Conservation (phyloP, 2,113 vertebrate species). For the Ibidorhyncha struthersii region DNA sequence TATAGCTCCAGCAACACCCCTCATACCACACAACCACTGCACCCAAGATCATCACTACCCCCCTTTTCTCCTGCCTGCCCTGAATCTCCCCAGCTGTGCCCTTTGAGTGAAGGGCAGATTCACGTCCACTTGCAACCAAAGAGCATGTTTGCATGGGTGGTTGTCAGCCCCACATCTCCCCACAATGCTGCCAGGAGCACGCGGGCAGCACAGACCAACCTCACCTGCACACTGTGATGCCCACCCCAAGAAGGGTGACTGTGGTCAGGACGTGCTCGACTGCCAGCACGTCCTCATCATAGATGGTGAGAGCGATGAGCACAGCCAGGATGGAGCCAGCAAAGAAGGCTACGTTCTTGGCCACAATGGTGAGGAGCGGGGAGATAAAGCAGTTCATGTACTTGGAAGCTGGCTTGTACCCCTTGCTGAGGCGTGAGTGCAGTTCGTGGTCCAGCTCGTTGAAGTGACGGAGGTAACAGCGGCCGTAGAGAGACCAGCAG, state of each 20-base stretch:
- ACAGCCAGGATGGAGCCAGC: slow-evolving; percentile 96
- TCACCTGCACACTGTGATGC: slow-evolving; percentile 94
- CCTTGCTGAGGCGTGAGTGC: slow-evolving; percentile 94
- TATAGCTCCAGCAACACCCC: not conserved
- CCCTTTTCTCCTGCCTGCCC: not conserved
- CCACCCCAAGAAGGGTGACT: slow-evolving; percentile 93
- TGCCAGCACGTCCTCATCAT: slow-evolving; percentile 93
- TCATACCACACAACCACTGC: not conserved
- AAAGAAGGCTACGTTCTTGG: slow-evolving; percentile 97
- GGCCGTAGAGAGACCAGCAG: slow-evolving; percentile 97
- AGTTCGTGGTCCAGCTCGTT: slow-evolving; percentile 97
- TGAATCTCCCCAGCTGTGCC: not conserved
- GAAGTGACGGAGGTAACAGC: slow-evolving; percentile 96
- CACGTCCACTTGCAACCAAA: not conserved
- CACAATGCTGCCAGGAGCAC: not conserved
- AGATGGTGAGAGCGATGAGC: slow-evolving; percentile 96
- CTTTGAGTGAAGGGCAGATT: not conserved
- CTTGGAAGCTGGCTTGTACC: slow-evolving; percentile 96
- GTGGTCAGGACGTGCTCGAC: slow-evolving; percentile 96
- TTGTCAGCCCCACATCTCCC: not conserved
- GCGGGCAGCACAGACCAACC: not conserved
- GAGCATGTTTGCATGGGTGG: not conserved
- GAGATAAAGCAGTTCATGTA: slow-evolving; percentile 99
- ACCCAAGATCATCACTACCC: not conserved
- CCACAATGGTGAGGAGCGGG: slow-evolving; percentile 91